Evolutionary conservation across 2,888 invertebrate species (phyloP).

Genomic region (Rhabditoides inermis): DNA sequence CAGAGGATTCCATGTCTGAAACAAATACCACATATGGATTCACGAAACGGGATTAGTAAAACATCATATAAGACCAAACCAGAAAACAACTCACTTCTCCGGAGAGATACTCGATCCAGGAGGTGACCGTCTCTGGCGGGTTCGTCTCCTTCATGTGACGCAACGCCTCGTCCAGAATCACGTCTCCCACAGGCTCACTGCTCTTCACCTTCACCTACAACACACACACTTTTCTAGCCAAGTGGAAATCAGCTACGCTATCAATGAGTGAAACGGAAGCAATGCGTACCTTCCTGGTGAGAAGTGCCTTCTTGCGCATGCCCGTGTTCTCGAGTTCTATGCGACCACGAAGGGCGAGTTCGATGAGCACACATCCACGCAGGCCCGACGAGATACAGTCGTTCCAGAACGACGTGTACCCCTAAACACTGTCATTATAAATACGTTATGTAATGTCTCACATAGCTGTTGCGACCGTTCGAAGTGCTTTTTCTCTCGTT

Average conservation of each 20-base stretch:
- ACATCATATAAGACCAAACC: not conserved
- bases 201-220: conserved; percentile 63
- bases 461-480: not conserved
- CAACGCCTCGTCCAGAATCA: conserved; percentile 75
- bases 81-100: conserved; percentile 61
- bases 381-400: conserved; percentile 98
- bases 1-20: conserved; percentile 88
- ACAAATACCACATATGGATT: not conserved
- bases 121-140: conserved; percentile 90
- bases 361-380: conserved; percentile 93
- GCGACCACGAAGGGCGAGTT: conserved; percentile 84
- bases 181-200: conserved; percentile 93
- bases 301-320: conserved; percentile 77
- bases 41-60: not conserved
- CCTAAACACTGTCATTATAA: conserved; percentile 61
- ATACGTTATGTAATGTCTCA: too few species aligned
- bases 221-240: not conserved
- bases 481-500: too few species aligned
- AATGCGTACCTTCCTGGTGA: conserved; percentile 70
- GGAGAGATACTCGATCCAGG: conserved; percentile 98
- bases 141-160: conserved; percentile 96
- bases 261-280: not conserved
- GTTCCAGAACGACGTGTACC: conserved; percentile 98
- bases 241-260: too few species aligned
- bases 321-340: conserved; percentile 92